Percentiles rank a stretch among this genome's conserved stretches.
Evolutionary conservation across 2,113 vertebrate species (phyloP).

Genomic region (Lycocorax pyrrhopterus): DNA sequence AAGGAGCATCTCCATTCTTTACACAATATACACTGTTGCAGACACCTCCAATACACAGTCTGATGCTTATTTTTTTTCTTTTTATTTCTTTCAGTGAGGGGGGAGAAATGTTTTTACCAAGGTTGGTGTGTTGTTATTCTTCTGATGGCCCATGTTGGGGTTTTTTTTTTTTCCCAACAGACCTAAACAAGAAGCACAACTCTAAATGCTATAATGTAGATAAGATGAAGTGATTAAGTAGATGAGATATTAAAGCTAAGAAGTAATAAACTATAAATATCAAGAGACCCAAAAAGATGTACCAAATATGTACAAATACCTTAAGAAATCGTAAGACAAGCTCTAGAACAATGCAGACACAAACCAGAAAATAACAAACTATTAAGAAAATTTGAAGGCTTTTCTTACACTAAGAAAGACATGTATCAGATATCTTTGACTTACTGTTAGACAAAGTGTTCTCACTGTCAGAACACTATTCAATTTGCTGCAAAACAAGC

Average conservation of each 20-base stretch:
- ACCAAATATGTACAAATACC: not conserved
- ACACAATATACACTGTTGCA: not conserved
- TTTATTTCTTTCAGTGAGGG: not conserved
- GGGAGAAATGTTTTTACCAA: not conserved
- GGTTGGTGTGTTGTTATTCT: not conserved
- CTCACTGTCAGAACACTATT: not conserved
- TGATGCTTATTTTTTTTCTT: not conserved
- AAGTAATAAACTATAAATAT: not conserved
- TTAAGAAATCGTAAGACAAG: not conserved
- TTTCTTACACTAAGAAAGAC: not conserved
- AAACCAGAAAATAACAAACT: not conserved
- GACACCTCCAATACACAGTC: not conserved
- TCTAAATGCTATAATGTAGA: not conserved
- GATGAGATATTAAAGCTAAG: not conserved
- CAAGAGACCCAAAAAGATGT: not conserved
- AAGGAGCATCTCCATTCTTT: not conserved
- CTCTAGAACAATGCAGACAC: not conserved
- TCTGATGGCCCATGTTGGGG: not conserved
- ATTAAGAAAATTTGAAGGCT: not conserved
- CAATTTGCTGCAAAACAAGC: not conserved
- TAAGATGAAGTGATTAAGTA: not conserved
- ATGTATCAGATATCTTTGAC: not conserved
- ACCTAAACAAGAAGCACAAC: not conserved
- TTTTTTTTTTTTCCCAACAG: not conserved
- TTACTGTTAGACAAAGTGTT: not conserved